These are phyloP conservation scores for Drosophila arawakana DNA, from an alignment of 1,140 invertebrate genomes.

Conservation along the genomic window DNA sequence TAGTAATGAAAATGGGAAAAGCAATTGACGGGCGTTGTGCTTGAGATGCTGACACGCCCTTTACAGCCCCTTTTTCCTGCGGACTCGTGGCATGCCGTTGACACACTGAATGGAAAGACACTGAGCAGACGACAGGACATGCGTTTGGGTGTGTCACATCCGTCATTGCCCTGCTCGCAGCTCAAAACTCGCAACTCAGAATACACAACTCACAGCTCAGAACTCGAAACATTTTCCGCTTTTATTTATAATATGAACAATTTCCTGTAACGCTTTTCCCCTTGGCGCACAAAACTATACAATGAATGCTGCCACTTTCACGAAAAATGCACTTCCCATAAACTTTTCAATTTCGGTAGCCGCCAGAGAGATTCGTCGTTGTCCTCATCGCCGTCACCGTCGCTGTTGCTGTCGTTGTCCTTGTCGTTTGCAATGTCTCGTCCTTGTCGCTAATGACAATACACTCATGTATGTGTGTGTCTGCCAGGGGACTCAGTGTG, in stretches of 20 bases:
- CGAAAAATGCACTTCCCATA: constrained; percentile 75
- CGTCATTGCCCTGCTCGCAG: constrained; percentile 74
- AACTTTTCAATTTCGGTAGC: constrained; percentile 75
- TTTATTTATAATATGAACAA: constrained; percentile 83
- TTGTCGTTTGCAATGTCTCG: constrained; percentile 46
- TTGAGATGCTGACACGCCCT: constrained; percentile 30
- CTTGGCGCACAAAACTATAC: constrained; percentile 43
- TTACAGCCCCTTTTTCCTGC: constrained; percentile 31
- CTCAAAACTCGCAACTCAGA: constrained; percentile 59
- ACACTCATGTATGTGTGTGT: constrained; percentile 62
- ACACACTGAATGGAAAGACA: constrained; percentile 51
- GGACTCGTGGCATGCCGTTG: constrained; percentile 49
- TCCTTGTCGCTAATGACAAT: constrained; percentile 80
- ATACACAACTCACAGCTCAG: constrained; percentile 58
- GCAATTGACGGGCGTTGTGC: constrained; percentile 45
- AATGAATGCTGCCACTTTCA: constrained; percentile 71
- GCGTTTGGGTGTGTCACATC: constrained; percentile 69
- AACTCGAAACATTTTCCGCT: constrained; percentile 76
- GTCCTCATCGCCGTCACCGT: constrained; percentile 2
- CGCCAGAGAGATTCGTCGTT: constrained; percentile 61
- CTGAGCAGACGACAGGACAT: constrained; percentile 56
- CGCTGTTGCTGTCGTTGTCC: constrained; percentile 9
- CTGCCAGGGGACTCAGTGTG: constrained; percentile 11
- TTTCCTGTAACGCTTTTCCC: constrained; percentile 60
- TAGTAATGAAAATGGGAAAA: constrained; percentile 77